These are phyloP conservation scores for Lordiphosa stackelbergi DNA, from an alignment of 1,140 invertebrate genomes.

Conservation along the genomic window DNA sequence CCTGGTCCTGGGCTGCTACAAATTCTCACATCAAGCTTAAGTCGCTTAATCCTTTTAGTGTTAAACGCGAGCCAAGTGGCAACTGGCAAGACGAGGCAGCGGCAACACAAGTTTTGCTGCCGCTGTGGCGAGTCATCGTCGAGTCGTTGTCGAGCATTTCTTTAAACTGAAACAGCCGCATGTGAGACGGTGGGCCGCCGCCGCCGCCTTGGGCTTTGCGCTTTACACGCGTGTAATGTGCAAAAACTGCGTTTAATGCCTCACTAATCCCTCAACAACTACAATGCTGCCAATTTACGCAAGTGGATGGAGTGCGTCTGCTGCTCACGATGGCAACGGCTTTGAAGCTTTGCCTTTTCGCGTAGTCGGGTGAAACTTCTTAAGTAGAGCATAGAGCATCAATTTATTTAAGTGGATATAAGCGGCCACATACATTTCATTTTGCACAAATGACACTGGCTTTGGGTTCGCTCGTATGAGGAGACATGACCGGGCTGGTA, in stretches of 20 bases:
- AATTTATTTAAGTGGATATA: constrained; percentile 73
- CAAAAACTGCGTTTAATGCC: constrained; percentile 74
- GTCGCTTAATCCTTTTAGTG: constrained; percentile 73
- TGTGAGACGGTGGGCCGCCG: constrained; percentile 28
- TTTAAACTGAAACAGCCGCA: constrained; percentile 53
- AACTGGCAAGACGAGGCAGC: constrained; percentile 25
- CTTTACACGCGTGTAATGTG: constrained; percentile 75
- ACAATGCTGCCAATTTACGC: constrained; percentile 74
- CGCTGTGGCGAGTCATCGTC: constrained; percentile 7
- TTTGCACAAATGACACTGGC: constrained; percentile 18
- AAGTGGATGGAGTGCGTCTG: constrained; percentile 58
- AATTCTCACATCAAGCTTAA: constrained; percentile 71
- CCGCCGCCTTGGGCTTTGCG: constrained; percentile 56
- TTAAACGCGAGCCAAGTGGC: constrained; percentile 64
- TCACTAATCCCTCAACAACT: constrained; percentile 74
- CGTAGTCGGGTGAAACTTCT: constrained; percentile 30
- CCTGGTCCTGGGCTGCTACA: constrained; percentile 43
- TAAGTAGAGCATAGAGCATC: constrained; percentile 53
- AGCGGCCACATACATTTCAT: constrained; percentile 42
- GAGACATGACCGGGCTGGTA: constrained; percentile 6
- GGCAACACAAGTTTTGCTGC: constrained; percentile 37
- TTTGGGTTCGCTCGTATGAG: constrained; percentile 12
- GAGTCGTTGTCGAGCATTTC: constrained; percentile 39
- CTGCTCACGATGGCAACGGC: constrained; percentile 20
- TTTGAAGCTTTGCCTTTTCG: constrained; percentile 57